phyloP scores from a whole-genome alignment of 2,113 vertebrate genomes.

The Thomomys bottae region DNA sequence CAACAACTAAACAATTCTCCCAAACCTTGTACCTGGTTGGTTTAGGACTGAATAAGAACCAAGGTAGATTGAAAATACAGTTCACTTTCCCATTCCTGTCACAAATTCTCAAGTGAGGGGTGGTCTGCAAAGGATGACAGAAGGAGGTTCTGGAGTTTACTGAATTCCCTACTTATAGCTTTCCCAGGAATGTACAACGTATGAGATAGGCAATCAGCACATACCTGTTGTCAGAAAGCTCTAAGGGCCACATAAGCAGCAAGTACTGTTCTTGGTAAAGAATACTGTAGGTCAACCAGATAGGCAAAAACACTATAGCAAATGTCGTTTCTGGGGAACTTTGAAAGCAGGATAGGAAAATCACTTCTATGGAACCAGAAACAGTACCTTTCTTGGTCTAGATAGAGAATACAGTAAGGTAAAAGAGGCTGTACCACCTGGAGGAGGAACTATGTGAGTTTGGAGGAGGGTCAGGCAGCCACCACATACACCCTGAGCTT shows the following conservation, averaged over 20 bases:
- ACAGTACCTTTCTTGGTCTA: accelerated
- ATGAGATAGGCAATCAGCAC: neutral
- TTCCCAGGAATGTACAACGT: neutral
- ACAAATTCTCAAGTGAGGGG: neutral
- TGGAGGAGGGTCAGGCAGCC: neutral
- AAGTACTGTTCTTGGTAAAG: accelerated
- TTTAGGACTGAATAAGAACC: neutral
- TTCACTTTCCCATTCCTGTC: accelerated
- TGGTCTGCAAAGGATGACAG: neutral
- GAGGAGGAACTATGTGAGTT: neutral
- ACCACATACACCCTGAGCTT: too few relatives aligned
- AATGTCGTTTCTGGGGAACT: neutral
- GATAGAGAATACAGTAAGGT: too few relatives aligned
- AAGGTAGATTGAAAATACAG: accelerated
- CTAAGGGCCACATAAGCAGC: neutral
- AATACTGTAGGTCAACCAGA: neutral
- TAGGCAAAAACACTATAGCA: too few relatives aligned
- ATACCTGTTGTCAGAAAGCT: neutral
- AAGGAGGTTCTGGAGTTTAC: neutral
- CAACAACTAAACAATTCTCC: neutral
- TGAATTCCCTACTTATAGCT: neutral
- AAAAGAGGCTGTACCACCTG: neutral
- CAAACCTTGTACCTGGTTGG: accelerated
- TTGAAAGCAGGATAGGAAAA: neutral
- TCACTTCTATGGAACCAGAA: neutral